Base-by-base conservation (phyloP, 2,113 vertebrate genomes). In the Tamias sibiricus region DNA sequence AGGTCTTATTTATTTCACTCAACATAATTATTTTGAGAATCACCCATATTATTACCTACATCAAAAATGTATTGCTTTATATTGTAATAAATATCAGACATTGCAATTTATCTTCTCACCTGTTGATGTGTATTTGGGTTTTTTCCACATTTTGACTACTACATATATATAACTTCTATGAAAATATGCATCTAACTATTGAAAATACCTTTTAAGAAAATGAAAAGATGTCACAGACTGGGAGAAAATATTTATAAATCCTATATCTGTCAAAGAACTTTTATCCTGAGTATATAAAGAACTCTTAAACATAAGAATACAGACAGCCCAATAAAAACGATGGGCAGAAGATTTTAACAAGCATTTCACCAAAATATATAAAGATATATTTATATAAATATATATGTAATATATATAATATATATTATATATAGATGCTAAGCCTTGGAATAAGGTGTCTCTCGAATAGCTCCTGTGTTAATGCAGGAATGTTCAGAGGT, bases 241-340 rank as follows among this genome's bases (percentile, higher is more conserved):
- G 44, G 40, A 83, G 44, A 92, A 90, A 81, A 79, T 77, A 64
- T 85, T 75, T 93, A 6, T 28, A 91, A 74, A 54, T 75, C 32
- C 91, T 37, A 2, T 66, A 28, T 87, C 14, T 30, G 9, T 90
- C 79, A 69, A 92, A 96, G 22, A 88, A 85, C 8, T 49, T 91
- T 24, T n/a, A 84, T 30, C 28, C 6, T 69, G 22, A 80, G 32
- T 75, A 94, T 35, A 87, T 42, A 40, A 64, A 79, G 8, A 83
- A 52, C 10, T 62, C 30, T 91, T 20, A 89, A 52, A 64, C 64
- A 54, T 72, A 71, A 75, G 62, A 74, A 52, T 88, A 68, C 20
- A 80, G 8, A 62, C 1, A 52, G 37, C 24, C 17, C 54, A 59
- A 32, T 30, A 47, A 68, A 90, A 83, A 64, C 20, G 89, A 7